Evolutionary conservation across 2,888 invertebrate genomes (phyloP).

Genomic region (Chrysolina oricalcia): DNA sequence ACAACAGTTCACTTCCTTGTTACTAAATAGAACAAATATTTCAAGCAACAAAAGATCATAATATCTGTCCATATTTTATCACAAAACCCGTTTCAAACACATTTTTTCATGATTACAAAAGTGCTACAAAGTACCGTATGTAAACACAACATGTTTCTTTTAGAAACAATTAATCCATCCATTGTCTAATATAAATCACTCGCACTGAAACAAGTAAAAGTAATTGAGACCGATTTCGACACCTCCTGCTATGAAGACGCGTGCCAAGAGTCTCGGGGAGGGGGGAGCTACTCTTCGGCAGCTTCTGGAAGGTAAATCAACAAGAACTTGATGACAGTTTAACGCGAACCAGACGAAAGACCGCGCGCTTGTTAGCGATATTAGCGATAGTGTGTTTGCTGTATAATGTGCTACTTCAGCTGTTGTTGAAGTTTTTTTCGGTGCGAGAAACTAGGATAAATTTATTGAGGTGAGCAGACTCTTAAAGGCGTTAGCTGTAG

Average conservation of each 20-base stretch:
- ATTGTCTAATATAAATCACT: conserved; percentile 18
- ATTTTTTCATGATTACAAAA: too few relatives aligned
- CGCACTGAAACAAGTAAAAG: conserved; percentile 12
- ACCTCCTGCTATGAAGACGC: conserved; percentile 3
- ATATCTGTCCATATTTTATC: too few relatives aligned
- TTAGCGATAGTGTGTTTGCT: conserved; percentile 19
- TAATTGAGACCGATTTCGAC: conserved; percentile 8
- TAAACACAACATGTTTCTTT: conserved; percentile 13
- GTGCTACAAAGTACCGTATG: background rate
- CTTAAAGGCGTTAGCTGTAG: background rate
- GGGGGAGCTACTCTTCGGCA: background rate
- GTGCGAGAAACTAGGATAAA: conserved; percentile 23
- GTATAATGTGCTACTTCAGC: conserved; percentile 19
- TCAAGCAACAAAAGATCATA: too few relatives aligned
- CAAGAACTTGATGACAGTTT: conserved; percentile 28
- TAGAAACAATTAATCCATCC: conserved; percentile 19
- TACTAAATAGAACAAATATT: too few relatives aligned
- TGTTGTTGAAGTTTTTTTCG: conserved; percentile 3
- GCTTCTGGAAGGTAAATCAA: conserved; percentile 21
- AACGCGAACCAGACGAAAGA: conserved; percentile 7
- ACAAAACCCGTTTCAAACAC: too few relatives aligned
- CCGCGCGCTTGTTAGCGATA: background rate
- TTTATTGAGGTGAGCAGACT: background rate
- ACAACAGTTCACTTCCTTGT: too few relatives aligned
- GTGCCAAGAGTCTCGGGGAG: conserved; percentile 17